Evolutionary conservation across 2,888 invertebrate genomes (phyloP).

Genomic region (Ernsta delagoae): DNA sequence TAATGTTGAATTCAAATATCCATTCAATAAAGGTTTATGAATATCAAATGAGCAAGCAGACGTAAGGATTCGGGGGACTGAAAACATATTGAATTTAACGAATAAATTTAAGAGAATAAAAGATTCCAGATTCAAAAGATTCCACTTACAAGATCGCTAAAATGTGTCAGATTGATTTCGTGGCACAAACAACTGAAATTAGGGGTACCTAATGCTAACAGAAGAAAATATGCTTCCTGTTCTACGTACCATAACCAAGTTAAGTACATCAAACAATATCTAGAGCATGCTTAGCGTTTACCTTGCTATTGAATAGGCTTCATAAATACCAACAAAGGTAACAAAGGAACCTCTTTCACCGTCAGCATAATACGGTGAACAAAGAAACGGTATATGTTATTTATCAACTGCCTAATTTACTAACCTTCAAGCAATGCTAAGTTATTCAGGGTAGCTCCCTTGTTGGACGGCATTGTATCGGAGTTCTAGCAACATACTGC

Average conservation of each 20-base stretch:
- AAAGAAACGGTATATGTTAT: slow-evolving; percentile 34
- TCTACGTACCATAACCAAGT: not conserved
- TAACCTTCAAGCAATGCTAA: slow-evolving; percentile 27
- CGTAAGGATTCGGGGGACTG: no score
- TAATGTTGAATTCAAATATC: no score
- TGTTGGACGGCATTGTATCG: slow-evolving; percentile 15
- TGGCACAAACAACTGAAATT: no score
- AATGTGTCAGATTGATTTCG: no score
- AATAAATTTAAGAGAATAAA: no score
- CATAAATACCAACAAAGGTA: slow-evolving; percentile 35
- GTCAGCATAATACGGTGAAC: slow-evolving; percentile 33
- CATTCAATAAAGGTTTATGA: no score
- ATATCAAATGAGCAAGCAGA: no score
- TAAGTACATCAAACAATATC: slow-evolving; percentile 11
- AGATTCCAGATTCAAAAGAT: no score
- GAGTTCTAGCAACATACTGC: slow-evolving; percentile 1
- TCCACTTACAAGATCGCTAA: no score
- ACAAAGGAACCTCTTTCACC: slow-evolving; percentile 32
- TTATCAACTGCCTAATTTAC: slow-evolving; percentile 35
- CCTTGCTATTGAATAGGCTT: slow-evolving; percentile 31
- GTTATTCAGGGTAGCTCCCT: slow-evolving; percentile 28
- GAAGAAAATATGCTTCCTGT: slow-evolving; percentile 1
- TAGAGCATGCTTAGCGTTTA: slow-evolving; percentile 27
- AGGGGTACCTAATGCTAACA: no score
- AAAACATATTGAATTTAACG: no score